Conservation (phyloP, 1,140 invertebrate genomes). For the Temnothorax nylanderi region DNA sequence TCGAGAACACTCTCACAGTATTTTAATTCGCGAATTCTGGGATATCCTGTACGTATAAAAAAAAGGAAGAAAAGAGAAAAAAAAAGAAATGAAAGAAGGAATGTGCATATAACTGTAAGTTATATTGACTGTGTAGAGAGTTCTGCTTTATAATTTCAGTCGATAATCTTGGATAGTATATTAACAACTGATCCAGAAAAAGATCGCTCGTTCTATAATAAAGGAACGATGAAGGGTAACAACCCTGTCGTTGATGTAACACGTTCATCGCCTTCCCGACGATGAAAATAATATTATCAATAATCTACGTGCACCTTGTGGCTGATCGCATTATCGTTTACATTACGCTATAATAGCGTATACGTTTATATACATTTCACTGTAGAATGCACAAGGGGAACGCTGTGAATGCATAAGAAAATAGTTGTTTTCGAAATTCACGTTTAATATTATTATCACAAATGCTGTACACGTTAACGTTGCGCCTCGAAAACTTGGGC, state of each 20-base stretch:
- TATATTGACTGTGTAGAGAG: background rate
- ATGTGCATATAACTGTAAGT: background rate
- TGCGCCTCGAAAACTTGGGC: background rate
- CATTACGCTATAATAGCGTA: background rate
- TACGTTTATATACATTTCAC: background rate
- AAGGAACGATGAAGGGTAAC: slow-evolving; percentile 10
- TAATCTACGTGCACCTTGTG: background rate
- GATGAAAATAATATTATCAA: slow-evolving; percentile 53
- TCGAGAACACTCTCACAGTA: background rate
- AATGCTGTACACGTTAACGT: background rate
- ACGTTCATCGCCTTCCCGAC: background rate
- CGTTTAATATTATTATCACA: slow-evolving; percentile 22
- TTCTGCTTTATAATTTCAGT: background rate
- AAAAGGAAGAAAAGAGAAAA: background rate
- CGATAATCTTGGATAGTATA: slow-evolving; percentile 3
- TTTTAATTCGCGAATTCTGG: background rate
- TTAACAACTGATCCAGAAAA: slow-evolving; percentile 27
- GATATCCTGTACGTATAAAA: background rate
- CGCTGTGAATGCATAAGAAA: background rate
- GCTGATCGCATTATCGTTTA: background rate
- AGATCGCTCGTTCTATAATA: background rate
- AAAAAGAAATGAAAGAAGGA: background rate
- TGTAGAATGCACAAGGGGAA: background rate
- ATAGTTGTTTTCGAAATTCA: background rate
- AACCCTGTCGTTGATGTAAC: slow-evolving; percentile 37